These are phyloP conservation scores for Eupithecia subfuscata DNA, from an alignment of 2,888 invertebrate species.

Conservation along the genomic window DNA sequence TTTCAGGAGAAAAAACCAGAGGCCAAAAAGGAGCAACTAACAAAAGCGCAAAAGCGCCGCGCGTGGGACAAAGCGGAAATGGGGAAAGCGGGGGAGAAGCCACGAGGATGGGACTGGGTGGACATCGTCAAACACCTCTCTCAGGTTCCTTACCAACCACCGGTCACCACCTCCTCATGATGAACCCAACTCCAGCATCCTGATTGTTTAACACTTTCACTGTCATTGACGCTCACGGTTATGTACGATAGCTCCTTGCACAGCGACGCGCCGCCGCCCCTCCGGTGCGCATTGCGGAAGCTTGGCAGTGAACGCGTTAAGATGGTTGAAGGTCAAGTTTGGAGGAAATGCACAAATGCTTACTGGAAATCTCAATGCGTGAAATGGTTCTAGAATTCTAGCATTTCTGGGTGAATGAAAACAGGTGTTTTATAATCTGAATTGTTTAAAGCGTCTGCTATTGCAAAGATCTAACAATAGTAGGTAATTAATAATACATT, in stretches of 20 bases:
- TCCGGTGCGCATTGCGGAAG: background rate
- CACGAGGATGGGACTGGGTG: conserved; percentile 97
- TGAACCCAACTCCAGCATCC: conserved; percentile 25
- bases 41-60: conserved; percentile 95
- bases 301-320: background rate
- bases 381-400: background rate
- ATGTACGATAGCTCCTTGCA: background rate
- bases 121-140: conserved; percentile 98
- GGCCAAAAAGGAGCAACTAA: conserved; percentile 92
- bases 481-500: background rate
- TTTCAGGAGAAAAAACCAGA: conserved; percentile 82
- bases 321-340: background rate
- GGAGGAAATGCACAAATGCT: conserved; percentile 1
- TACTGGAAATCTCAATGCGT: background rate
- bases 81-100: conserved; percentile 90
- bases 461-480: no score
- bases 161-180: conserved; percentile 58
- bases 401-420: background rate
- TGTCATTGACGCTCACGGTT: background rate
- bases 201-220: background rate
- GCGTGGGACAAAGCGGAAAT: conserved; percentile 93
- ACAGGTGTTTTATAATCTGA: background rate
- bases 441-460: background rate
- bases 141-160: conserved; percentile 81
- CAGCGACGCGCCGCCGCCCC: background rate